Evolutionary conservation across 2,797 vertebrate species (phyloP), one percentile per base, ranked within the genome.

Genomic region (Lutjanus campechanus): DNA sequence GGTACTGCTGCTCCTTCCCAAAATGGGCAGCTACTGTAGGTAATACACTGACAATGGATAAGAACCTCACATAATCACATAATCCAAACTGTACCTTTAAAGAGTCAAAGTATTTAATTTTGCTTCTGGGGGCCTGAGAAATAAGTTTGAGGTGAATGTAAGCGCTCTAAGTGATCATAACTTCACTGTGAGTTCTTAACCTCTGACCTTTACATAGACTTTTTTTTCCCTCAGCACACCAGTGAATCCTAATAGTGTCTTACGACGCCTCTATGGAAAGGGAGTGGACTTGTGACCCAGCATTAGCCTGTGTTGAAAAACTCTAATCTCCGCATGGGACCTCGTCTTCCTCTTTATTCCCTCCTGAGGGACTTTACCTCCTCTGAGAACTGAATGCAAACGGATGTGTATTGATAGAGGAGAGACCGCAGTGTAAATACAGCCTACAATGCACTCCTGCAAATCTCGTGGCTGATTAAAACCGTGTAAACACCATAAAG

Each of bases 401-500:
- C 47, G 60, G 81, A 89, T 92, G 85, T 90, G 83, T 91, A 84
- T 84, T 89, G 90, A 90, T 87, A 76, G 76, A 73, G 76, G 76
- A 85, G 70, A 77, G 79, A 77, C 73, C 8, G 8, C 82, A 79
- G 85, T 81, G 87, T 92, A 92, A 94, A 94, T 89, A 93, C 47
- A 50, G 56, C 88, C 82, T 80, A 91, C 86, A 89, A 85, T 87
- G 87, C 90, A 83, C 76, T 87, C 76, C 72, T 75, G 81, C 79
- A 40, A 74, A 86, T 90, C 82, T 84, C 55, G 81, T 25, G 82
- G 88, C 83, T 89, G 89, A 94, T 92, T 92, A 91, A 94, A 91
- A 81, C 66, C 50, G 11, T 85, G 87, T 93, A 93, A 95, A 95
- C 92, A 92, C 79, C 73, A 76, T 73, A 85, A 92, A 90, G 86